phyloP scores from a whole-genome alignment of 2,888 invertebrate genomes.

The Odontocolon sp. region DNA sequence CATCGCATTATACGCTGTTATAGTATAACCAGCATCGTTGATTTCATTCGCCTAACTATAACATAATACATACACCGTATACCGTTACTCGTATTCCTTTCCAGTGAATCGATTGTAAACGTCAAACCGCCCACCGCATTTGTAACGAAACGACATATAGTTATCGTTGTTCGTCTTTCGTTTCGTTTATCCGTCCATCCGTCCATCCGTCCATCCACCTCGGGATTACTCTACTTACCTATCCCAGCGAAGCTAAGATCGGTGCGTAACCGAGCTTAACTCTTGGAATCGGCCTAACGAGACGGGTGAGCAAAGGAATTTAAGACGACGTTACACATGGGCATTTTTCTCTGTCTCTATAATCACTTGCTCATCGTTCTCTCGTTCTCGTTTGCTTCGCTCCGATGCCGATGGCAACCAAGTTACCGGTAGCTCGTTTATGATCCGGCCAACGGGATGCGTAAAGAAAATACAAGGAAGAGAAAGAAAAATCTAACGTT shows the following conservation, averaged over 20 bases:
- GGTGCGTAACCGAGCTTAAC: conserved; percentile 35
- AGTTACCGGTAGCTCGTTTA: conserved; percentile 34
- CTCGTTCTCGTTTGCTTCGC: conserved; percentile 24
- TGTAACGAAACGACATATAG: conserved; percentile 10
- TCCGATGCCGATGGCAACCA: conserved; percentile 23
- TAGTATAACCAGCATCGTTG: conserved; percentile 1
- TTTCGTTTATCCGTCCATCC: background rate
- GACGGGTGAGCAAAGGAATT: conserved; percentile 38
- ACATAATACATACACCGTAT: conserved; percentile 29
- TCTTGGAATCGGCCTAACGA: conserved; percentile 49
- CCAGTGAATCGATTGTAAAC: conserved; percentile 55
- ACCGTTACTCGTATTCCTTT: conserved; percentile 54
- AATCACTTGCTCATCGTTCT: background rate
- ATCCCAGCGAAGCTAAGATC: conserved; percentile 43
- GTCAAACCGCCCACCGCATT: conserved; percentile 49
- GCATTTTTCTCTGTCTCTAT: background rate
- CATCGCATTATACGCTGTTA: too few species aligned
- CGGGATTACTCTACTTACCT: conserved; percentile 55
- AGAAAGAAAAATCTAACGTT: background rate
- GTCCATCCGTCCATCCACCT: conserved; percentile 34
- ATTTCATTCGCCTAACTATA: conserved; percentile 42
- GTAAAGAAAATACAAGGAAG: background rate
- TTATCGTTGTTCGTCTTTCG: too few species aligned
- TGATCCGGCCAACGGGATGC: conserved; percentile 25
- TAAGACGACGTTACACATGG: too few species aligned